Evolutionary conservation across 2,113 vertebrate genomes (phyloP).

Genomic region (Zapornia atra): DNA sequence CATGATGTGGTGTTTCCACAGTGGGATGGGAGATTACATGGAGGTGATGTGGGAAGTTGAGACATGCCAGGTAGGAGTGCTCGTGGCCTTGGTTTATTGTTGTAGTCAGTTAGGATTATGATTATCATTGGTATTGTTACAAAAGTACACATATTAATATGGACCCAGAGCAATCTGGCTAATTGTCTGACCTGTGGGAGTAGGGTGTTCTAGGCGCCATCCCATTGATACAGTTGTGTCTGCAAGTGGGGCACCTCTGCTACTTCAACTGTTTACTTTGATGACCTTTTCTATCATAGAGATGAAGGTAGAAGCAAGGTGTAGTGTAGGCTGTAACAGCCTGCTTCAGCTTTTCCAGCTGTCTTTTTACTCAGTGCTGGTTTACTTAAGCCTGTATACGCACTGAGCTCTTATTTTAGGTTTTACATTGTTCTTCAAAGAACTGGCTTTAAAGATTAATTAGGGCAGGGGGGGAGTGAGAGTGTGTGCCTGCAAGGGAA

Average conservation of each 20-base stretch:
- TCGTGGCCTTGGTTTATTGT: background rate
- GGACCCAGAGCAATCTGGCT: background rate
- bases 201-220: background rate
- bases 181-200: background rate
- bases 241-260: background rate
- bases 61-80: background rate
- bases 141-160: background rate
- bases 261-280: background rate
- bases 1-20: background rate
- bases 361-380: background rate
- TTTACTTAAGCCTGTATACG: background rate
- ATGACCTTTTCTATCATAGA: background rate
- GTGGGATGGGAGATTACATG: background rate
- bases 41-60: background rate
- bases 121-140: background rate
- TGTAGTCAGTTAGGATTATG: background rate
- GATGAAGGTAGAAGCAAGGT: background rate
- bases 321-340: background rate
- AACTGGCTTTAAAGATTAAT: constrained; percentile 63
- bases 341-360: background rate
- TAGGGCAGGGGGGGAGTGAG: background rate
- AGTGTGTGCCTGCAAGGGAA: constrained; percentile 45
- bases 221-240: background rate
- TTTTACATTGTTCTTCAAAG: constrained; percentile 33
- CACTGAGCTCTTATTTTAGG: background rate